These are phyloP conservation scores for Cryptomyrus ogoouensis DNA, from an alignment of 2,113 vertebrate species.

Conservation along the genomic window DNA sequence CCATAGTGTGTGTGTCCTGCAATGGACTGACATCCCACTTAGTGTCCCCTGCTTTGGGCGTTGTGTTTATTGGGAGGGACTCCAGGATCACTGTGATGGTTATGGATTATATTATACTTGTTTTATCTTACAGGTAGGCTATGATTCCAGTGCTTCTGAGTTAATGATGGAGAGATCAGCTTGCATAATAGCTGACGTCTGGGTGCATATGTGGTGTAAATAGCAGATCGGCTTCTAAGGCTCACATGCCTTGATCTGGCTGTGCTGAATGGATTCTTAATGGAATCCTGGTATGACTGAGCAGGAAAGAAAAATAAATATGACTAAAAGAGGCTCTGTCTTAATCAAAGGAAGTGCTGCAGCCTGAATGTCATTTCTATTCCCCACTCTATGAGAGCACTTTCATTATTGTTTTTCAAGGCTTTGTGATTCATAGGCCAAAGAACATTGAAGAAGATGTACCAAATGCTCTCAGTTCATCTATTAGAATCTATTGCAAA, in stretches of 20 bases:
- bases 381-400: neutral
- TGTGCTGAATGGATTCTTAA: slow-evolving; percentile 2
- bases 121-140: neutral
- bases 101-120: neutral
- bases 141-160: neutral
- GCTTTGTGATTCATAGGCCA: neutral
- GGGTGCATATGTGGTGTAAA: neutral
- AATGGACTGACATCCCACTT: neutral
- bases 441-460: neutral
- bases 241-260: neutral
- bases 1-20: neutral
- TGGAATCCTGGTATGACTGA: neutral
- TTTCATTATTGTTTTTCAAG: neutral
- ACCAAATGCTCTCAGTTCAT: neutral
- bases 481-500: neutral
- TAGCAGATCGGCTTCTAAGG: neutral
- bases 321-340: neutral
- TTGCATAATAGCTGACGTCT: neutral
- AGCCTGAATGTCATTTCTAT: neutral
- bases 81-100: neutral
- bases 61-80: neutral
- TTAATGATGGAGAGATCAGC: neutral
- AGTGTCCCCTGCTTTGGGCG: neutral
- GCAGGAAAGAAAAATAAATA: neutral
- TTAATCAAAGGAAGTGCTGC: neutral